phyloP scores from a whole-genome alignment of 2,113 vertebrate genomes.

The Patagioenas fasciata region DNA sequence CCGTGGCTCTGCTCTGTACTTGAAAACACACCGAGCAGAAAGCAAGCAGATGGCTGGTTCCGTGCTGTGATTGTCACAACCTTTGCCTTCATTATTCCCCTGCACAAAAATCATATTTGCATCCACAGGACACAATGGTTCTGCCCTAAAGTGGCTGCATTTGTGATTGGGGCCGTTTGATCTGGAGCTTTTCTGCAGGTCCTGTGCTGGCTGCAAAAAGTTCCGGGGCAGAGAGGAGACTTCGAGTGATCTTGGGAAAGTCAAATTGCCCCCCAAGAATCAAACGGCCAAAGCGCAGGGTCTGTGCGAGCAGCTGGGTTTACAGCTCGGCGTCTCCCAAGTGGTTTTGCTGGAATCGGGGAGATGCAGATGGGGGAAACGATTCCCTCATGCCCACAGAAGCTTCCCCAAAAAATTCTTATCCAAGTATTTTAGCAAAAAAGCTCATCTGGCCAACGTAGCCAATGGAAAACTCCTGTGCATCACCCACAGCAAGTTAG shows the following conservation, averaged over 20 bases:
- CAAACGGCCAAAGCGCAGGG: rapidly evolving
- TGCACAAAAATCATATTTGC: background rate
- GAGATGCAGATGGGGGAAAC: background rate
- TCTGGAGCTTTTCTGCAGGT: background rate
- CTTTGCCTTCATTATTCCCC: background rate
- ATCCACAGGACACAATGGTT: background rate
- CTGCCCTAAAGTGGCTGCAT: background rate
- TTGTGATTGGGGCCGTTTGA: background rate
- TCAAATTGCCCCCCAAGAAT: background rate
- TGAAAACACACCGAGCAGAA: background rate
- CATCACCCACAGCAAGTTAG: background rate
- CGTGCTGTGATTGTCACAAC: background rate
- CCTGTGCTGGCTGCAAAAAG: background rate
- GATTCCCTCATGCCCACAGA: background rate
- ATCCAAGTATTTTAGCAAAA: background rate
- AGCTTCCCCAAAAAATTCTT: background rate
- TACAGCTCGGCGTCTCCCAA: background rate
- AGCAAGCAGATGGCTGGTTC: background rate
- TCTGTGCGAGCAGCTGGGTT: background rate
- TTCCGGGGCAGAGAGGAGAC: background rate
- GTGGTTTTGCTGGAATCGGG: background rate
- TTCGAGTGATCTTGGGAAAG: background rate
- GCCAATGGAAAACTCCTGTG: background rate
- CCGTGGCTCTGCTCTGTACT: background rate
- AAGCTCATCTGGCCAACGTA: background rate